phyloP scores from a whole-genome alignment of 2,113 vertebrate species.

The Sylvia atricapilla region DNA sequence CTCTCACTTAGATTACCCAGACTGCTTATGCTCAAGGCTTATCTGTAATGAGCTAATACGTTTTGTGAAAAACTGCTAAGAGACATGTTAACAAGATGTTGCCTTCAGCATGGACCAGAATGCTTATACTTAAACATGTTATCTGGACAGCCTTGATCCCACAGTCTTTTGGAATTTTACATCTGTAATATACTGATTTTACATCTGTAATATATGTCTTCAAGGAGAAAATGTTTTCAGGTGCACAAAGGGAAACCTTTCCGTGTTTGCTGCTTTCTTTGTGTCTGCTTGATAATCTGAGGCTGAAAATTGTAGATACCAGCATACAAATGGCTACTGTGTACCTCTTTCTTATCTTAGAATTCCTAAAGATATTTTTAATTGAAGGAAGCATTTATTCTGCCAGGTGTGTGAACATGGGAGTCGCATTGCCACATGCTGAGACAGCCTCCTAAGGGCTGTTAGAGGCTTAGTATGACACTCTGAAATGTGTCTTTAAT shows the following conservation, averaged over 20 bases:
- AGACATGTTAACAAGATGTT: conserved; percentile 12
- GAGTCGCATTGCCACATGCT: not conserved
- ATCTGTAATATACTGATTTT: not conserved
- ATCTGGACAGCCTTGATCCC: not conserved
- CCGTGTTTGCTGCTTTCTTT: not conserved
- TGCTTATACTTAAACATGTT: not conserved
- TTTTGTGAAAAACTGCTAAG: conserved; percentile 1
- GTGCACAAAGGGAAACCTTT: not conserved
- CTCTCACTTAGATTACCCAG: not conserved
- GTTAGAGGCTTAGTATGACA: not conserved
- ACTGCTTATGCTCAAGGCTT: not conserved
- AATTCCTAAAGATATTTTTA: not conserved
- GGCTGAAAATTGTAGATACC: not conserved
- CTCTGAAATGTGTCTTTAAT: not conserved
- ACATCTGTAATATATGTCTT: not conserved
- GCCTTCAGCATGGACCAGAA: not conserved
- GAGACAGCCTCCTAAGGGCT: not conserved
- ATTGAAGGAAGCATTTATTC: not conserved
- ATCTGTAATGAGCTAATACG: not conserved
- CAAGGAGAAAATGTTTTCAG: not conserved
- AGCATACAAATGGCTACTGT: not conserved
- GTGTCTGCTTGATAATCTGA: not conserved
- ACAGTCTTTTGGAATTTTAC: not conserved
- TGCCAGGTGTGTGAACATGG: not conserved
- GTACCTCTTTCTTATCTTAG: not conserved